phyloP scores from a whole-genome alignment of 2,113 vertebrate species.

The Syrrhaptes paradoxus region DNA sequence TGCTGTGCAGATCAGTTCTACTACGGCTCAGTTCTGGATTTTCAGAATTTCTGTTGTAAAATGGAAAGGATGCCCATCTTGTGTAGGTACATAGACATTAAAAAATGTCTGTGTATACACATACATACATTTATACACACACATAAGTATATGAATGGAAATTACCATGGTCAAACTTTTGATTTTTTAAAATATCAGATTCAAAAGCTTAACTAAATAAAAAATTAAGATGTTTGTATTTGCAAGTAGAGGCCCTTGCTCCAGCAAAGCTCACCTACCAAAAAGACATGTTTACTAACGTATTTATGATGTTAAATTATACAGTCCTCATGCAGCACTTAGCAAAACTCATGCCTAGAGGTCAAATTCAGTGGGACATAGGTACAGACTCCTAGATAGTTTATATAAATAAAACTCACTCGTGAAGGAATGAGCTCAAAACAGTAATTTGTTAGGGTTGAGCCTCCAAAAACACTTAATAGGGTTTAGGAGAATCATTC shows the following conservation, averaged over 20 bases:
- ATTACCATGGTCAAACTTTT: neutral
- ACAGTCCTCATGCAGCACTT: neutral
- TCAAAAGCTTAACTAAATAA: neutral
- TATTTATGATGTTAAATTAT: neutral
- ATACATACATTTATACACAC: neutral
- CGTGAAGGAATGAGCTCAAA: neutral
- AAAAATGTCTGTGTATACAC: neutral
- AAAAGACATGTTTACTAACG: neutral
- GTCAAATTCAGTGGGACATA: neutral
- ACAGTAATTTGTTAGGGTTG: neutral
- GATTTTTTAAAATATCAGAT: neutral
- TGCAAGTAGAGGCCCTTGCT: neutral
- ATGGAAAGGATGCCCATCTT: neutral
- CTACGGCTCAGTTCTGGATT: neutral
- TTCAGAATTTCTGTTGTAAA: neutral
- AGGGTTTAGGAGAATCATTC: neutral
- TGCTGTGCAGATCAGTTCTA: neutral
- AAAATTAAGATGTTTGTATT: neutral
- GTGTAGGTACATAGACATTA: neutral
- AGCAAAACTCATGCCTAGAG: neutral
- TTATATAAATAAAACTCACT: neutral
- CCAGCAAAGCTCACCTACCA: neutral
- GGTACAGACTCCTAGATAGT: neutral
- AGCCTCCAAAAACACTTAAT: neutral
- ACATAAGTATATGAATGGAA: neutral